phyloP scores from a whole-genome alignment of 1,140 invertebrate species.

The Cephus cinctus region DNA sequence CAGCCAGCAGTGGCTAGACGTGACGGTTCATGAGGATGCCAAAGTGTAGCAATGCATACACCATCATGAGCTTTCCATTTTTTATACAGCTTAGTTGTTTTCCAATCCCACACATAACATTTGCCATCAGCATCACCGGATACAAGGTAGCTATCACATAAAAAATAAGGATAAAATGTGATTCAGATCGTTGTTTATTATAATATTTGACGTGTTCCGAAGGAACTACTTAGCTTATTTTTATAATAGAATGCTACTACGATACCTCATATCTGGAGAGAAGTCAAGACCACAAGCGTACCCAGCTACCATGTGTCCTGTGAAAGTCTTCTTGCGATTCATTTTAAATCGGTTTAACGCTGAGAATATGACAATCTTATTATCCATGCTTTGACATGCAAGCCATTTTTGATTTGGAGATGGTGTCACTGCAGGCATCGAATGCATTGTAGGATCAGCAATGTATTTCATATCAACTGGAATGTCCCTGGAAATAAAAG shows the following conservation, averaged over 20 bases:
- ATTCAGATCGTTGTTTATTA: no score
- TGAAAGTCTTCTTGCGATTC: constrained; percentile 97
- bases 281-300: constrained; percentile 98
- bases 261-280: constrained; percentile 97
- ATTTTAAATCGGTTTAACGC: constrained; percentile 96
- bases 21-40: constrained; percentile 99
- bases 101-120: constrained; percentile 99
- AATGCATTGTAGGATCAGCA: constrained; percentile 99
- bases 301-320: constrained; percentile 98
- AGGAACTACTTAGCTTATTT: no score
- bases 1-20: constrained; percentile 95
- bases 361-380: constrained; percentile 98
- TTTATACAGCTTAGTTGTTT: constrained; percentile 95
- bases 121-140: constrained; percentile 99
- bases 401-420: constrained; percentile 98
- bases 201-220: no score
- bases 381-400: constrained; percentile 99
- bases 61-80: constrained; percentile 99
- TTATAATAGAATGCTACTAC: constrained; percentile 16
- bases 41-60: constrained; percentile 91
- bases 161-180: not conserved
- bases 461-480: constrained; percentile 99
- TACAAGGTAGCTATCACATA: constrained; percentile 81
- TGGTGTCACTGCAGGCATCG: constrained; percentile 93
- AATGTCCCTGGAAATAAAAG: constrained; percentile 76